Percentiles rank a stretch among this genome's conserved stretches.
phyloP scores from a whole-genome alignment of 1,140 invertebrate genomes.

The Thrips palmi region DNA sequence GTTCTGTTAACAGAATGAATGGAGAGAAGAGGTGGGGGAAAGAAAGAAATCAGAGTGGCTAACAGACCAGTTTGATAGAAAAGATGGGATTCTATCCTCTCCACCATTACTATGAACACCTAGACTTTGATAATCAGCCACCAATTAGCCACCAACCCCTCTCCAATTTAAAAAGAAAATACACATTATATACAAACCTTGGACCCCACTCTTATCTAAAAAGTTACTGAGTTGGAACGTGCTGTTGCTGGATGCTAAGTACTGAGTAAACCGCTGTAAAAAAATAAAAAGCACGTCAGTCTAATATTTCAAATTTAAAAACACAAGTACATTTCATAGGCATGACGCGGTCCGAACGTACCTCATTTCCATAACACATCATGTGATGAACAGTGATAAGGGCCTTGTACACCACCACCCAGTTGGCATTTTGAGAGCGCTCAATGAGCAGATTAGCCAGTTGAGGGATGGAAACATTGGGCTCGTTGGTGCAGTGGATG shows the following conservation, averaged over 20 bases:
- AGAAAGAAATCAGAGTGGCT: conserved; percentile 22
- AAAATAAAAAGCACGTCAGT: conserved; percentile 21
- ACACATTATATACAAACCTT: conserved; percentile 45
- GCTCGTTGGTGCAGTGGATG: conserved; percentile 97
- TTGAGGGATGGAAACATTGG: conserved; percentile 98
- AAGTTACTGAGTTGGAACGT: conserved; percentile 96
- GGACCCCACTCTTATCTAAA: conserved; percentile 86
- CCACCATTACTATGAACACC: not conserved
- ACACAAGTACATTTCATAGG: conserved; percentile 2
- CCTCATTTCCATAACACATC: conserved; percentile 99
- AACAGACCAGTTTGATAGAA: conserved; percentile 7
- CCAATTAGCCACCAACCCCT: not conserved
- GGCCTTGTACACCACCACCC: conserved; percentile 97
- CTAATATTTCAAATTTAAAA: conserved; percentile 9
- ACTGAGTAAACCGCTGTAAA: conserved; percentile 96
- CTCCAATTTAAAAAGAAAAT: conserved; percentile 14
- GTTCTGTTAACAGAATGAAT: conserved; percentile 18
- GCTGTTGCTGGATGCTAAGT: conserved; percentile 96
- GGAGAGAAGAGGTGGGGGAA: conserved; percentile 22
- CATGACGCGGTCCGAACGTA: conserved; percentile 30
- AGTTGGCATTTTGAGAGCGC: conserved; percentile 90
- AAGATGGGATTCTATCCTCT: too few relatives aligned
- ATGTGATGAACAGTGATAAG: conserved; percentile 97
- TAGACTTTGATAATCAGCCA: not conserved
- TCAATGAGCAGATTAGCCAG: conserved; percentile 96